phyloP scores from a whole-genome alignment of 2,797 vertebrate species.

The Petrocephalus schoutedeni region DNA sequence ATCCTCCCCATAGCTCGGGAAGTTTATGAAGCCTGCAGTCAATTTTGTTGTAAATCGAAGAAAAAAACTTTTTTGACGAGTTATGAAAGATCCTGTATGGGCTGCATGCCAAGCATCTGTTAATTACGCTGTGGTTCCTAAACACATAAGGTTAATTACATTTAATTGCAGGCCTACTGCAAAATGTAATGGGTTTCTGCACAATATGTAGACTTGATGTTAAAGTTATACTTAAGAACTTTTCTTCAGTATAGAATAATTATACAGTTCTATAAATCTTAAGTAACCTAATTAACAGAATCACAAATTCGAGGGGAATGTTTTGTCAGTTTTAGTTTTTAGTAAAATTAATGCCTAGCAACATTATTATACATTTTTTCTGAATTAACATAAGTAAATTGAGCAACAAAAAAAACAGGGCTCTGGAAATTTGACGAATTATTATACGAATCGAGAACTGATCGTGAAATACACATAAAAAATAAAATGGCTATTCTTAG shows the following conservation, averaged over 20 bases:
- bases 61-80: not conserved
- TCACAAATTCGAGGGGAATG: not conserved
- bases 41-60: not conserved
- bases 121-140: not conserved
- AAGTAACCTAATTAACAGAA: not conserved
- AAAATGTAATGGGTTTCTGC: not conserved
- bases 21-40: not conserved
- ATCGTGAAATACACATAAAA: not conserved
- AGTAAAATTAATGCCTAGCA: not conserved
- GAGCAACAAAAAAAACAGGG: not conserved
- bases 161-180: not conserved
- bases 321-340: not conserved
- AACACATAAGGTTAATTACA: not conserved
- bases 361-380: not conserved
- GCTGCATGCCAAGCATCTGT: not conserved
- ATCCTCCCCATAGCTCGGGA: not conserved
- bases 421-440: not conserved
- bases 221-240: not conserved
- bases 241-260: not conserved
- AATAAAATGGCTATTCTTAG: not conserved
- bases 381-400: not conserved
- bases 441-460: not conserved
- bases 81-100: not conserved
- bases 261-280: not conserved
- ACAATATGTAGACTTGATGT: not conserved